A percentile compares a stretch with the other conserved stretches of the same genome.
Evolutionary conservation across 2,888 invertebrate species (phyloP).

Genomic region (Agrotis ipsilon): DNA sequence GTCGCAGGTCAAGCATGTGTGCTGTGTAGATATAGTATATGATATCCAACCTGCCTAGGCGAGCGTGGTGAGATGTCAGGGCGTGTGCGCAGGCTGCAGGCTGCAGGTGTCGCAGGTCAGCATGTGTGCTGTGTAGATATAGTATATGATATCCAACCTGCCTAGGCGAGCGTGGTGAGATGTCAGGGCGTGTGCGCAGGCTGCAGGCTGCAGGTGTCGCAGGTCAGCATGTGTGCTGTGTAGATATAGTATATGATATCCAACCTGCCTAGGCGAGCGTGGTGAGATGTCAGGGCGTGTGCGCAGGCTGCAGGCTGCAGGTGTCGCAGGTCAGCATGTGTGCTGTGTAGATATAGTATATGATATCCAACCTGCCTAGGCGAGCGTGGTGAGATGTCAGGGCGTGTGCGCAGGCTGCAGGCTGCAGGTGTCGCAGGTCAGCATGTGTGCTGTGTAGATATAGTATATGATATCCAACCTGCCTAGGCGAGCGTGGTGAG

Average conservation of each 20-base stretch:
- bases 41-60: slow-evolving; percentile 42
- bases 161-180: slow-evolving; percentile 60
- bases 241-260: slow-evolving; percentile 42
- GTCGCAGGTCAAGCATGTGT: slow-evolving; percentile 73
- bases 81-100: slow-evolving; percentile 56
- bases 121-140: slow-evolving; percentile 69
- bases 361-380: slow-evolving; percentile 42
- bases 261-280: slow-evolving; percentile 55
- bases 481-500: slow-evolving; percentile 60
- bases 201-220: slow-evolving; percentile 71
- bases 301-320: slow-evolving; percentile 68
- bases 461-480: slow-evolving; percentile 18
- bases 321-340: slow-evolving; percentile 72
- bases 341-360: slow-evolving; percentile 59
- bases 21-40: slow-evolving; percentile 58
- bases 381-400: slow-evolving; percentile 61
- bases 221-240: slow-evolving; percentile 71
- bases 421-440: slow-evolving; percentile 74
- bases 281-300: slow-evolving; percentile 61
- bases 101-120: slow-evolving; percentile 74
- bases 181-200: slow-evolving; percentile 60
- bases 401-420: slow-evolving; percentile 57
- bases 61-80: slow-evolving; percentile 62
- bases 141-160: slow-evolving; percentile 21
- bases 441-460: slow-evolving; percentile 69